phyloP scores from a whole-genome alignment of 2,888 invertebrate genomes.

The Bedellia somnulentella region DNA sequence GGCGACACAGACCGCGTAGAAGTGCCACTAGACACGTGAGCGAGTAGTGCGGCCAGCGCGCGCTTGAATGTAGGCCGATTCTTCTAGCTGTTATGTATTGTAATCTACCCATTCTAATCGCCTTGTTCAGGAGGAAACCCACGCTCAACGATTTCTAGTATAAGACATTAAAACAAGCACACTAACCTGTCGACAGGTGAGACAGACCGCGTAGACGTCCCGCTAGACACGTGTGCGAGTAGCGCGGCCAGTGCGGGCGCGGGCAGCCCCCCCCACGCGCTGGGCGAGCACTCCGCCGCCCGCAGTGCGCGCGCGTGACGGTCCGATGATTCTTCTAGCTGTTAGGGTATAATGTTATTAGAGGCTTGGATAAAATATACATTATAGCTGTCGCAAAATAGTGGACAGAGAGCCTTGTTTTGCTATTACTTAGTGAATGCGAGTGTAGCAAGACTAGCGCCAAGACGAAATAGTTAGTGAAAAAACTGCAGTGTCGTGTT shows the following conservation, averaged over 20 bases:
- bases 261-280: slow-evolving; percentile 23
- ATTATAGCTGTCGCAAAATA: background rate
- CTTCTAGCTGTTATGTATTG: no score
- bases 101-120: no score
- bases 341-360: slow-evolving; percentile 16
- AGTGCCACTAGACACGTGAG: slow-evolving; percentile 57
- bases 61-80: no score
- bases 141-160: no score
- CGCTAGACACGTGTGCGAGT: slow-evolving; percentile 53
- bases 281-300: slow-evolving; percentile 29
- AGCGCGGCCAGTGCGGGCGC: no score
- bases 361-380: background rate
- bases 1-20: slow-evolving; percentile 67
- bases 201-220: slow-evolving; percentile 61
- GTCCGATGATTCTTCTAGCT: slow-evolving; percentile 40
- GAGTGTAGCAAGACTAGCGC: no score
- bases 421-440: no score
- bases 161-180: no score
- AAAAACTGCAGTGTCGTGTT: no score
- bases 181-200: slow-evolving; percentile 63
- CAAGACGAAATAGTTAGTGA: no score
- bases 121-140: no score
- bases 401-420: no score
- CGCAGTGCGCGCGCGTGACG: slow-evolving; percentile 31
- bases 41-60: slow-evolving; percentile 33